Base-by-base conservation (phyloP, 1,140 invertebrate species). In the Bicyclus anynana region DNA sequence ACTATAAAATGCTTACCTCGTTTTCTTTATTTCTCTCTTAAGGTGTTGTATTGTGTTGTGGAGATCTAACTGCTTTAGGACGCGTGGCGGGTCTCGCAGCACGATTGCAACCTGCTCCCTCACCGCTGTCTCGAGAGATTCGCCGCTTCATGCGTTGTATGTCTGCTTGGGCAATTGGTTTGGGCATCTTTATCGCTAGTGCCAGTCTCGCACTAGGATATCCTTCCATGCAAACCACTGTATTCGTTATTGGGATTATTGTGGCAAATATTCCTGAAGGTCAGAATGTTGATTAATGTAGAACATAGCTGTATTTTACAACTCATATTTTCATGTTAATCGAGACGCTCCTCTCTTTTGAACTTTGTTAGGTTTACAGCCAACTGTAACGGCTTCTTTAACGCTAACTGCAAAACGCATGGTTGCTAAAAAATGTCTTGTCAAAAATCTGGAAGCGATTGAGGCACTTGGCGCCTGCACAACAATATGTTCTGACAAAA, bases 201-300 rank as follows among this genome's bases (percentile, higher is more conserved):
- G 66, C 84, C 7, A 78, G 76, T 9, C 44, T 83, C 0, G 50
- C 52, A 17, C 61, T 87, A 4, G 82, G 82, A 16, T 87, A 87
- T 50, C 79, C 80, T 1, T 83, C 85, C 27, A 85, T 87, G 65
- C 74, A 87, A 65, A 85, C 80, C 0, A 79, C 70, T 1, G 65
- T 87, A 35, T 85, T 85, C 37, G 80, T 87, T 0, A 87, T 87
- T 53, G 84, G 84, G 17, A 84, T 87, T 16, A 71, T 87, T 21
- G 84, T 87, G 2, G 82, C 82, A 5, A 87, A 87, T 67, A 78
- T 85, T 52, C 84, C 84, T 44, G 82, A 87, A 79, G 84, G 84
- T 84, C 17, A 40, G 13, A 16, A 33, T 33, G n/a, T 7, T n/a
- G n/a, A n/a, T n/a, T n/a, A n/a, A n/a, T n/a, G n/a, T n/a, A n/a